These are phyloP conservation scores for Cantharis flavilabris DNA, from an alignment of 2,888 invertebrate species.

Conservation along the genomic window DNA sequence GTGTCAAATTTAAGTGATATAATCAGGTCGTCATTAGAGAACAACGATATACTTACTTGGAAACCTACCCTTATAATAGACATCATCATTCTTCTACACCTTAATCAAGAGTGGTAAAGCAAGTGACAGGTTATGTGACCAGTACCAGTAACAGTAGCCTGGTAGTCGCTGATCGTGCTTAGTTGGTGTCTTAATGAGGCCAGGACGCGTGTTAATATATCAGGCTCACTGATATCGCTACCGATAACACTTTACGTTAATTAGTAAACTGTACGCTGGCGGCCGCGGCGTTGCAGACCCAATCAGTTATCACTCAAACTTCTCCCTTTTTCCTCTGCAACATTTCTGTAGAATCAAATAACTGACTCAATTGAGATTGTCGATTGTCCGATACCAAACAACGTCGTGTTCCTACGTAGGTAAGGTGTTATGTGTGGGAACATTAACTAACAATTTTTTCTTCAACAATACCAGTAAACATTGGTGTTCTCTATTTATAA, in stretches of 20 bases:
- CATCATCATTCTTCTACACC: slow-evolving; percentile 43
- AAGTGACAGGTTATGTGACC: slow-evolving; percentile 33
- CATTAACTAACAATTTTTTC: slow-evolving; percentile 36
- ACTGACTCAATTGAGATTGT: slow-evolving; percentile 38
- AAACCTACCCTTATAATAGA: slow-evolving; percentile 44
- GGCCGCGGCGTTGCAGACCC: slow-evolving; percentile 40
- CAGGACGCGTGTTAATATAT: slow-evolving; percentile 54
- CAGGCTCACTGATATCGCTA: slow-evolving; percentile 43
- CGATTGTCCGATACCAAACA: slow-evolving; percentile 29
- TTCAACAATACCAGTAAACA: neutral
- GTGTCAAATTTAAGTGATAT: slow-evolving; percentile 9
- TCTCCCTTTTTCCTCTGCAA: slow-evolving; percentile 25
- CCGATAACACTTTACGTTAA: slow-evolving; percentile 42
- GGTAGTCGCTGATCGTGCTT: slow-evolving; percentile 49
- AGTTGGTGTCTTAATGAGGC: slow-evolving; percentile 55
- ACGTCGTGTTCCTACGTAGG: slow-evolving; percentile 38
- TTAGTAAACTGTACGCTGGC: slow-evolving; percentile 42
- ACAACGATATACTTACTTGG: slow-evolving; percentile 37
- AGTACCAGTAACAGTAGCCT: slow-evolving; percentile 29
- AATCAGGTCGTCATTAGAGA: slow-evolving; percentile 24
- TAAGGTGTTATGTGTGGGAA: slow-evolving; percentile 37
- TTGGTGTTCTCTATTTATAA: neutral
- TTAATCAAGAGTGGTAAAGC: slow-evolving; percentile 40
- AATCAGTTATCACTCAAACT: slow-evolving; percentile 41
- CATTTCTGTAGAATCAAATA: slow-evolving; percentile 16